These are phyloP conservation scores for Bufo gargarizans DNA, from an alignment of 2,113 vertebrate genomes.

Conservation along the genomic window DNA sequence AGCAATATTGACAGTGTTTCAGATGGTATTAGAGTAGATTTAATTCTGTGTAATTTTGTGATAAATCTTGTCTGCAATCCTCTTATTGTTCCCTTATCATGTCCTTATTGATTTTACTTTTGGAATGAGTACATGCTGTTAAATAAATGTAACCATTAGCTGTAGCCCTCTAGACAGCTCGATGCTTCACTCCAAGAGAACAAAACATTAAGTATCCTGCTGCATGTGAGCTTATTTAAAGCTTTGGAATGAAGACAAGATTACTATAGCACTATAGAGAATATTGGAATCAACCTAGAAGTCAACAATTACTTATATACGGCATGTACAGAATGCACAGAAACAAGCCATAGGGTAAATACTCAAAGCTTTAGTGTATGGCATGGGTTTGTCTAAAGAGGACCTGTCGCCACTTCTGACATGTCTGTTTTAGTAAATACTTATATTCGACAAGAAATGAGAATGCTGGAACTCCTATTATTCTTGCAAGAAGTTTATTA, in stretches of 20 bases:
- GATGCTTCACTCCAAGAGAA: constrained; percentile 17
- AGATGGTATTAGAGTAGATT: constrained; percentile 76
- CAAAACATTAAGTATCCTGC: constrained; percentile 21
- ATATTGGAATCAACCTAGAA: not conserved
- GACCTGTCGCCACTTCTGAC: no score
- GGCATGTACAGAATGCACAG: not conserved
- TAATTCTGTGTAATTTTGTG: constrained; percentile 80
- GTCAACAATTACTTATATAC: not conserved
- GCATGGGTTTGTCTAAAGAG: no score
- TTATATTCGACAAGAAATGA: no score
- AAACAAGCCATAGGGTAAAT: not conserved
- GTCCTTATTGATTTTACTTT: constrained; percentile 76
- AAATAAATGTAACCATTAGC: constrained; percentile 78
- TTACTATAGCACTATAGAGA: not conserved
- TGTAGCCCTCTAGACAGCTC: constrained; percentile 63
- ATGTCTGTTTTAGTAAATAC: no score
- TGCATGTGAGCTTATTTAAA: constrained; percentile 32
- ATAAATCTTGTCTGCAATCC: constrained; percentile 79
- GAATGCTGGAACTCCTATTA: no score
- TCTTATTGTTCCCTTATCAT: constrained; percentile 77
- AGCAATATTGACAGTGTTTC: constrained; percentile 74
- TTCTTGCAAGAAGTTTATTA: no score
- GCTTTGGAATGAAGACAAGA: not conserved
- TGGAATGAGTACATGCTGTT: constrained; percentile 75
- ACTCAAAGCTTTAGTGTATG: not conserved